These are phyloP conservation scores for Rhodophaea formosa DNA, from an alignment of 2,888 invertebrate genomes.

Conservation along the genomic window DNA sequence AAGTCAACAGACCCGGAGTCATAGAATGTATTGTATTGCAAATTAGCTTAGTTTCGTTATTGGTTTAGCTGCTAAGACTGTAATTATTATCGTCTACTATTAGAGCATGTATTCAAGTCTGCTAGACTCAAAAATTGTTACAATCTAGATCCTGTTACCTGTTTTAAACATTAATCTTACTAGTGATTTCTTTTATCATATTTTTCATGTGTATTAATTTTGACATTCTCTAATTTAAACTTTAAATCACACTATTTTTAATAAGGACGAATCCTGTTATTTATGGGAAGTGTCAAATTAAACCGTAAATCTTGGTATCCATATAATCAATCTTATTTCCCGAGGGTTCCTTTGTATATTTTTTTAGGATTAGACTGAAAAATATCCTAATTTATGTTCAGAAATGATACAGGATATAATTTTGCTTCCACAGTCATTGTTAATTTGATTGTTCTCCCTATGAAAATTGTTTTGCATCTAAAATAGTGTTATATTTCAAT, in stretches of 20 bases:
- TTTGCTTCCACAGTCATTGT: not conserved
- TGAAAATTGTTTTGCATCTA: not conserved
- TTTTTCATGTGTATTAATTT: constrained; percentile 17
- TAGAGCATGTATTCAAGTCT: constrained; percentile 34
- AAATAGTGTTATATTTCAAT: not conserved
- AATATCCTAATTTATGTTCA: not conserved
- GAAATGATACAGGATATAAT: not conserved
- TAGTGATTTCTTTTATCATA: constrained; percentile 23
- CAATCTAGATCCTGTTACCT: constrained; percentile 41
- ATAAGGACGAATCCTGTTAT: not conserved
- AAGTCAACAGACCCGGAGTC: constrained; percentile 60
- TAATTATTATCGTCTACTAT: constrained; percentile 13
- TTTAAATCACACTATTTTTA: not conserved
- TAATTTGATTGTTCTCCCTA: not conserved
- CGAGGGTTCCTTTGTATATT: not conserved
- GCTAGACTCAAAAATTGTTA: constrained; percentile 40
- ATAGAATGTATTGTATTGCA: constrained; percentile 38
- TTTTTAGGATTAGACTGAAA: not conserved
- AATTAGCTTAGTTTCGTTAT: constrained; percentile 25
- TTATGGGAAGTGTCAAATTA: not conserved
- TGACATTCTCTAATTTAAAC: constrained; percentile 1
- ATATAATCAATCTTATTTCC: not conserved
- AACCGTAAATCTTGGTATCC: not conserved
- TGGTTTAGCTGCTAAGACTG: constrained; percentile 32
- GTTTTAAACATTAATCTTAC: constrained; percentile 39